These are phyloP conservation scores for Lanius collurio DNA, from an alignment of 2,113 vertebrate species.

Conservation along the genomic window DNA sequence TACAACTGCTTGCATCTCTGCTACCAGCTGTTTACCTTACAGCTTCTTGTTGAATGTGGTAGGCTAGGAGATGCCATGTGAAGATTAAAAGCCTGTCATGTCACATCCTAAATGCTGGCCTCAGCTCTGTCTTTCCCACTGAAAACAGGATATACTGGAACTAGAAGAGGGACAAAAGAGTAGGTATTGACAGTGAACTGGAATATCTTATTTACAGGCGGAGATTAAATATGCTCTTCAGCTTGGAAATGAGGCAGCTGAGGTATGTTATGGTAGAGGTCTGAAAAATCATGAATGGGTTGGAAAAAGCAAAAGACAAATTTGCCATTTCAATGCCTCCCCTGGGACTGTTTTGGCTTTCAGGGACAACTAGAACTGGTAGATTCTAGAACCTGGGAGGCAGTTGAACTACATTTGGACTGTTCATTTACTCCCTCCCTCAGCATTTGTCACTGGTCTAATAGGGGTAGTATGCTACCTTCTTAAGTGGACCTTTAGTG, in stretches of 20 bases:
- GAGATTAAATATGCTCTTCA: background rate
- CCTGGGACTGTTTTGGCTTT: background rate
- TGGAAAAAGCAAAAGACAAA: background rate
- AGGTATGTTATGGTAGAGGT: background rate
- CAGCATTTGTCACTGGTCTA: background rate
- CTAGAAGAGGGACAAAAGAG: background rate
- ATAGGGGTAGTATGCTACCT: background rate
- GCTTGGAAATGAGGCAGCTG: background rate
- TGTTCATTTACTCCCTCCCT: background rate
- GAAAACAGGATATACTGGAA: background rate
- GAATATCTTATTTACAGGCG: background rate
- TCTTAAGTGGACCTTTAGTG: background rate
- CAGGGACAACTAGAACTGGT: background rate
- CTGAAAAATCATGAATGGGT: background rate
- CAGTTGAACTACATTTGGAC: background rate
- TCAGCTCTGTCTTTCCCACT: background rate
- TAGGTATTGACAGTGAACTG: background rate
- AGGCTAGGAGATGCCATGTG: background rate
- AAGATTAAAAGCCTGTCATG: background rate
- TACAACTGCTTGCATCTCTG: background rate
- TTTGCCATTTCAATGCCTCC: background rate
- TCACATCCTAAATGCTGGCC: background rate
- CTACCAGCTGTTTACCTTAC: background rate
- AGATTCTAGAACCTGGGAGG: background rate
- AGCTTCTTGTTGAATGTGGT: background rate